Percentiles rank a stretch among this genome's conserved stretches.
Conservation (phyloP, 1,140 invertebrate species). For the Euura lappo region DNA sequence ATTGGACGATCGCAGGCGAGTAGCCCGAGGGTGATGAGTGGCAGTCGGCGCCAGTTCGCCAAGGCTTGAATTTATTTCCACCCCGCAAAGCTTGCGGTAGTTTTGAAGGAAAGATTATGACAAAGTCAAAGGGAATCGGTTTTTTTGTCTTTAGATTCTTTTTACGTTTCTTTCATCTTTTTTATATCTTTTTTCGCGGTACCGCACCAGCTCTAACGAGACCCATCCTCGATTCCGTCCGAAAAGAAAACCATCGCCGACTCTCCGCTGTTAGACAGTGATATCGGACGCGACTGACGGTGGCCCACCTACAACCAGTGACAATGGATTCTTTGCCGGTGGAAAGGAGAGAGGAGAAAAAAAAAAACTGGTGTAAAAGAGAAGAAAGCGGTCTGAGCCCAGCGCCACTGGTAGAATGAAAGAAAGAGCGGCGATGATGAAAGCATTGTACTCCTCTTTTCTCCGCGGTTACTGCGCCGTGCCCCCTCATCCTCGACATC, state of each 20-base stretch:
- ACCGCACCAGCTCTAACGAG: background rate
- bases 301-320: slow-evolving; percentile 44
- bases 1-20: background rate
- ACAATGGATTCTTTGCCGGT: slow-evolving; percentile 56
- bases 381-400: slow-evolving; percentile 9
- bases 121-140: background rate
- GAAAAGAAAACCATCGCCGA: background rate
- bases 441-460: slow-evolving; percentile 54
- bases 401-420: slow-evolving; percentile 34
- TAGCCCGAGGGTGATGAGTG: background rate
- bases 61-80: background rate
- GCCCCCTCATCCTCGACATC: slow-evolving; percentile 22
- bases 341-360: slow-evolving; percentile 43
- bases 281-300: slow-evolving; percentile 43
- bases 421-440: slow-evolving; percentile 60
- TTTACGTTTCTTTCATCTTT: background rate
- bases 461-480: slow-evolving; percentile 13
- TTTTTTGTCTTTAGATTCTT: background rate
- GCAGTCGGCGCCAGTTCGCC: background rate
- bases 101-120: slow-evolving; percentile 1
- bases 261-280: slow-evolving; percentile 35
- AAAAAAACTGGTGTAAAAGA: slow-evolving; percentile 27
- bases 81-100: background rate
- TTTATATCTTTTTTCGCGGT: background rate
- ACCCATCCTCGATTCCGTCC: background rate